phyloP scores from a whole-genome alignment of 2,888 invertebrate species.

The Leptopterna dolabrata region DNA sequence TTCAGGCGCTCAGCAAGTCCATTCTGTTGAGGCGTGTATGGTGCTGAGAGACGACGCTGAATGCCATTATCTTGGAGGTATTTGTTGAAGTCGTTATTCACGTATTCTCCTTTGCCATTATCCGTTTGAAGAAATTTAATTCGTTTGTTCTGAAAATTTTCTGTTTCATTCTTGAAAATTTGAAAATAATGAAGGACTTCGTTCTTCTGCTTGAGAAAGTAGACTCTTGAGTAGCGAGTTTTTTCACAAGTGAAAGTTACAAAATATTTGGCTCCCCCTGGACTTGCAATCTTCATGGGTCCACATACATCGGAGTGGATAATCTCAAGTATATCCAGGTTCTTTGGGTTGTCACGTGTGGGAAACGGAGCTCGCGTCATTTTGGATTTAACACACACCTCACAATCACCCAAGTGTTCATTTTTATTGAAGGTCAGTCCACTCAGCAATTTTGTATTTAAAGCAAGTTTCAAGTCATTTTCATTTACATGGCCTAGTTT shows the following conservation, averaged over 20 bases:
- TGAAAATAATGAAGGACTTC: constrained; percentile 60
- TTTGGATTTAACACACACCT: constrained; percentile 42
- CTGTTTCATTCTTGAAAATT: constrained; percentile 59
- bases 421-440: constrained; percentile 40
- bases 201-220: constrained; percentile 61
- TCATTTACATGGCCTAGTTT: constrained; percentile 37
- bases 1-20: constrained; percentile 65
- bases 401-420: constrained; percentile 31
- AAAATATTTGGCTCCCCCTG: constrained; percentile 61
- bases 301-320: constrained; percentile 62
- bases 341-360: background rate
- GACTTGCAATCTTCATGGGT: constrained; percentile 60
- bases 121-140: constrained; percentile 43
- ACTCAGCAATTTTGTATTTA: background rate
- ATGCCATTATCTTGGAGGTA: constrained; percentile 23
- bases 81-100: background rate
- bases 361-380: constrained; percentile 37
- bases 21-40: constrained; percentile 64
- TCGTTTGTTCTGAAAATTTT: constrained; percentile 60
- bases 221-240: constrained; percentile 61
- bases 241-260: constrained; percentile 63
- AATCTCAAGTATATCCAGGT: constrained; percentile 59
- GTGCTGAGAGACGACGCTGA: constrained; percentile 58
- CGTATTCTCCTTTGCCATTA: constrained; percentile 38
- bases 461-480: constrained; percentile 26